Evolutionary conservation across 2,113 vertebrate genomes (phyloP), one percentile per base, ranked within the genome.

Genomic region (Aramus guarauna): DNA sequence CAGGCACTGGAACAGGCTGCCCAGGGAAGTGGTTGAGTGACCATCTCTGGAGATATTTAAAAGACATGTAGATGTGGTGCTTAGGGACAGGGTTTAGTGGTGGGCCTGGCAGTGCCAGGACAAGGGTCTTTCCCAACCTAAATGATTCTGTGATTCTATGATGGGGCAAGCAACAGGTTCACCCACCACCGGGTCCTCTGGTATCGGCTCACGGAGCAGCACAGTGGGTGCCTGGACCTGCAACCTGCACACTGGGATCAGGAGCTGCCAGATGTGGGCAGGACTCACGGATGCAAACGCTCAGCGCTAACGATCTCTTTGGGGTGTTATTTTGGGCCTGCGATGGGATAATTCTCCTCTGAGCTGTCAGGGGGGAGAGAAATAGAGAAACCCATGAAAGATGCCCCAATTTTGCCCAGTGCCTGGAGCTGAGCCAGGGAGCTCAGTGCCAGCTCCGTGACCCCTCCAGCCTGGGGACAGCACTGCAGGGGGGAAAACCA

Each of bases 201-300:
- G 5, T 9, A 60, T 5, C 11, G 3, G n/a, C 36, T 36, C 30
- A 22, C 0, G 0, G 56, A 73, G 77, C 30, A 56, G 52, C 26
- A 52, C 23, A 5, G 12, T 10, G 14, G 22, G 34, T n/a, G 21
- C 34, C 47, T 9, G 24, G 27, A 48, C 6, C 50, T 43, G 68
- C 19, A 9, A 5, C 12, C 11, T 37, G 34, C 20, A 30, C 21
- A 6, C 67, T 27, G 24, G 34, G 18, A n/a, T 45, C 12, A 48
- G 58, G 67, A 68, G 27, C 48, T 89, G 34, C 27, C 2, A 6
- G 62, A 24, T 13, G 11, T 5, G 5, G 59, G 53, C 48, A 78
- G 79, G 59, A 39, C 71, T 55, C 4, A 0, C 5, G 17, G 36
- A 22, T 52, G 24, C 48, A 73, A 87, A 43, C 45, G 80, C 36